Evolutionary conservation across 2,113 vertebrate species (phyloP), one percentile per base, ranked within the genome.

Genomic region (Sciurus niger): DNA sequence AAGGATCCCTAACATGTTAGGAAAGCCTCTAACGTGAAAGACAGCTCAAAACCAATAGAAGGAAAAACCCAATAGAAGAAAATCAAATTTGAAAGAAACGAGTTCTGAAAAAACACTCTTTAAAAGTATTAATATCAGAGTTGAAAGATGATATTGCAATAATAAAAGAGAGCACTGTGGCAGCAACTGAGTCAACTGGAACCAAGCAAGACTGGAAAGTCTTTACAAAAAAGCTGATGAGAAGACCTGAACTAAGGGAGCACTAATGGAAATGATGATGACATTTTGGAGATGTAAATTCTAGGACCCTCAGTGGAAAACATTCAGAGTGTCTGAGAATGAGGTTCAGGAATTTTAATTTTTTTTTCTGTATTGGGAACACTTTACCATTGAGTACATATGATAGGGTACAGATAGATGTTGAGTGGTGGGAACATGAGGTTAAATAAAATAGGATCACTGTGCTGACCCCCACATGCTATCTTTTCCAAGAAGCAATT

Each of bases 241-340:
- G 20, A 78, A 53, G 34, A 46, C 22, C 11, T 94, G 67, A 92
- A 89, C 14, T 40, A 85, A 88, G 30, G 20, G 14, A n/a, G 30
- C 25, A 46, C 20, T 73, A 48, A 8, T 58, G n/a, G 28, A 79
- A 63, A 67, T 14, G 40, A 87, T 32, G 20, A 85, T 48, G 25
- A 25, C 32, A 25, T 87, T 95, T 91, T 46, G 24, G 55, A 89
- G 32, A 55, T 55, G 65, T n/a, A 76, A 48, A 70, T 80, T 92
- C 17, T 51, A 70, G 34, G 53, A 7, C 10, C n/a, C 43, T 78
- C 9, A 30, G 11, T 90, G 67, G 43, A 68, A 40, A 76, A 82
- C 10, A 51, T 53, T 88, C 28, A 84, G 43, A 90, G 55, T 18
- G 5, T 65, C 24, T 60, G 18, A 20, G 37, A 13, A 3, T 55